Conservation (phyloP, 2,797 vertebrate species). For the Varecia variegata region DNA sequence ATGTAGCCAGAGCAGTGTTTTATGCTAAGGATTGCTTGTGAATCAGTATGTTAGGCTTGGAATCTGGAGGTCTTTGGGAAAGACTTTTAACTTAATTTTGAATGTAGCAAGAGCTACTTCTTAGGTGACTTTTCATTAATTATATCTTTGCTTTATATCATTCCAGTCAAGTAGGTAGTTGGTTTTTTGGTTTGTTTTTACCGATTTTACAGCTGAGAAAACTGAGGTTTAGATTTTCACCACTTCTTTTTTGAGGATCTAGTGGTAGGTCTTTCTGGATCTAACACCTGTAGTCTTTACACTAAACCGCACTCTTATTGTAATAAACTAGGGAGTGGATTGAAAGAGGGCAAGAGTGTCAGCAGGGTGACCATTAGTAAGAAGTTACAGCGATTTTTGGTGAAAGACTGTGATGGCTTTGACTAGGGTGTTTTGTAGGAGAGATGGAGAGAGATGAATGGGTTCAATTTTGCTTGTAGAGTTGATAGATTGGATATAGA, state of each 20-base stretch:
- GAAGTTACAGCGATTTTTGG: neutral
- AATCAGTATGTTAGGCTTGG: neutral
- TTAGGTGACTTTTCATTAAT: constrained; percentile 34
- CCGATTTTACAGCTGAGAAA: constrained; percentile 44
- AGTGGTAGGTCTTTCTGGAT: neutral
- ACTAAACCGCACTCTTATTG: neutral
- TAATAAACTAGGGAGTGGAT: neutral
- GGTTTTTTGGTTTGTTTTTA: neutral
- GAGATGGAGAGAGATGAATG: neutral
- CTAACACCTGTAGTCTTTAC: neutral
- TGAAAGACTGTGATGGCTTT: constrained; percentile 4
- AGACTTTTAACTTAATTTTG: constrained; percentile 13
- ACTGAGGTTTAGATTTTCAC: constrained; percentile 32
- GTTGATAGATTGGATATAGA: neutral
- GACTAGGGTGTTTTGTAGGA: constrained; percentile 22
- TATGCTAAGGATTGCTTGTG: neutral
- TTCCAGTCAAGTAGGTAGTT: neutral
- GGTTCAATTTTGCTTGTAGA: constrained; percentile 20
- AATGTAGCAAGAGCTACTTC: neutral
- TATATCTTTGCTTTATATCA: constrained; percentile 21
- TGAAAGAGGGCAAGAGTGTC: neutral
- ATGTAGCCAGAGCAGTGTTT: neutral
- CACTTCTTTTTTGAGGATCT: neutral
- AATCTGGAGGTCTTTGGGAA: constrained; percentile 23
- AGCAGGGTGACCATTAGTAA: neutral